These are phyloP conservation scores for Dromaius novaehollandiae DNA, from an alignment of 2,113 vertebrate genomes.

Conservation along the genomic window DNA sequence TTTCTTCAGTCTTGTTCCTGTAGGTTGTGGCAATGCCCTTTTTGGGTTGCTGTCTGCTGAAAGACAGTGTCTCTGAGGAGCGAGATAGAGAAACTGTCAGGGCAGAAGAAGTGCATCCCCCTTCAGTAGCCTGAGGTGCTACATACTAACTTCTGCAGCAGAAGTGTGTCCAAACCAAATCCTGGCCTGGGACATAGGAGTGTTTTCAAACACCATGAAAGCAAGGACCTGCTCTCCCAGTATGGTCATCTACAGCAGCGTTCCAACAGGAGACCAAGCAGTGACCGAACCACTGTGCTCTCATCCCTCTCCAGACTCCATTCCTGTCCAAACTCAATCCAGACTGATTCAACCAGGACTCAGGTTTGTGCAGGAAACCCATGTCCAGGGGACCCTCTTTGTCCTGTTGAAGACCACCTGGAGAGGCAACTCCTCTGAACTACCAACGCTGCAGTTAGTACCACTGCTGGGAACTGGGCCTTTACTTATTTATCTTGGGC, in stretches of 20 bases:
- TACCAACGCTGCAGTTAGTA: neutral
- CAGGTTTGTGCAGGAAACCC: neutral
- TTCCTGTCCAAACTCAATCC: neutral
- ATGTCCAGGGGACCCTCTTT: rapidly evolving
- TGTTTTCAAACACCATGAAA: neutral
- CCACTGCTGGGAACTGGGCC: neutral
- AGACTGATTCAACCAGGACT: neutral
- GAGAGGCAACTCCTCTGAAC: neutral
- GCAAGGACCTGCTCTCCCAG: neutral
- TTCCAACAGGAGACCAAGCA: neutral
- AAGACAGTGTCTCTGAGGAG: neutral
- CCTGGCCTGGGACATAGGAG: neutral
- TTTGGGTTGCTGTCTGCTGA: neutral
- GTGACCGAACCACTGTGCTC: neutral
- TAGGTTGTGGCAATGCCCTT: neutral
- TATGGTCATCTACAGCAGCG: neutral
- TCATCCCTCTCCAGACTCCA: neutral
- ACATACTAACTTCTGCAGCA: neutral
- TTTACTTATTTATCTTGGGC: neutral
- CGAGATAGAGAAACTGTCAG: neutral
- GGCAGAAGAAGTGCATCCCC: neutral
- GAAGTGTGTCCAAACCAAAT: neutral
- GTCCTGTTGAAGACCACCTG: neutral
- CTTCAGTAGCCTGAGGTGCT: neutral
- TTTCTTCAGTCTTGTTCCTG: neutral